Evolutionary conservation across 2,888 invertebrate species (phyloP).

Genomic region (Drosophila prolongata): DNA sequence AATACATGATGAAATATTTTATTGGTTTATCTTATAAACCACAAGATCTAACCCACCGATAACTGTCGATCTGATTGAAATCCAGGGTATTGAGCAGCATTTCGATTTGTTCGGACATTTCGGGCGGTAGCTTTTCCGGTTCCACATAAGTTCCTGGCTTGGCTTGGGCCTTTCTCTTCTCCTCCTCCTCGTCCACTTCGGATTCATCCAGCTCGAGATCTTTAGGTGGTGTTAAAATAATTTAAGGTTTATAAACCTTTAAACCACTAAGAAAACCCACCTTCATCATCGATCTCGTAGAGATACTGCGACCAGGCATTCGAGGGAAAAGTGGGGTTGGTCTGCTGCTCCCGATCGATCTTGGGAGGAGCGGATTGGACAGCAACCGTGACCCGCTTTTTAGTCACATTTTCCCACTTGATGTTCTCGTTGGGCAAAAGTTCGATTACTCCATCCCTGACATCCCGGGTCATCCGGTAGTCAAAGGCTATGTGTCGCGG

Average conservation of each 20-base stretch:
- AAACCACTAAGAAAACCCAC: conserved; percentile 42
- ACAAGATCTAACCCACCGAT: conserved; percentile 69
- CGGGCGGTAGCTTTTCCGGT: conserved; percentile 60
- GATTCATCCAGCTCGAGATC: conserved; percentile 71
- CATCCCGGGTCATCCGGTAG: conserved; percentile 86
- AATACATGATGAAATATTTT: too few species aligned
- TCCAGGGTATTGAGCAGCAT: conserved; percentile 81
- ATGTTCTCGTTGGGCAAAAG: conserved; percentile 86
- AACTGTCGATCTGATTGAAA: conserved; percentile 84
- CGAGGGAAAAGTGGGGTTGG: conserved; percentile 88
- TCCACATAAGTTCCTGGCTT: conserved; percentile 39
- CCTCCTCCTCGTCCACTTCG: conserved; percentile 71
- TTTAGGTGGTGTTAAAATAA: neutral
- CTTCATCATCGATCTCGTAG: conserved; percentile 84
- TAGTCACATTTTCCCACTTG: conserved; percentile 86
- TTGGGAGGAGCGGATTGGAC: conserved; percentile 86
- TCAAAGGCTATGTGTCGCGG: conserved; percentile 85
- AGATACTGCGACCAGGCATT: conserved; percentile 90
- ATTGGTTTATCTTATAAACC: too few species aligned
- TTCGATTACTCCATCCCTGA: conserved; percentile 89
- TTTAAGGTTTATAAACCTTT: too few species aligned
- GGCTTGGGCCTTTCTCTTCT: conserved; percentile 45
- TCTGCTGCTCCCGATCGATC: conserved; percentile 87
- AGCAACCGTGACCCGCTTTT: conserved; percentile 86
- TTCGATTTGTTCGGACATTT: conserved; percentile 80